These are phyloP conservation scores for Catocala nupta DNA, from an alignment of 2,888 invertebrate genomes.

Conservation along the genomic window DNA sequence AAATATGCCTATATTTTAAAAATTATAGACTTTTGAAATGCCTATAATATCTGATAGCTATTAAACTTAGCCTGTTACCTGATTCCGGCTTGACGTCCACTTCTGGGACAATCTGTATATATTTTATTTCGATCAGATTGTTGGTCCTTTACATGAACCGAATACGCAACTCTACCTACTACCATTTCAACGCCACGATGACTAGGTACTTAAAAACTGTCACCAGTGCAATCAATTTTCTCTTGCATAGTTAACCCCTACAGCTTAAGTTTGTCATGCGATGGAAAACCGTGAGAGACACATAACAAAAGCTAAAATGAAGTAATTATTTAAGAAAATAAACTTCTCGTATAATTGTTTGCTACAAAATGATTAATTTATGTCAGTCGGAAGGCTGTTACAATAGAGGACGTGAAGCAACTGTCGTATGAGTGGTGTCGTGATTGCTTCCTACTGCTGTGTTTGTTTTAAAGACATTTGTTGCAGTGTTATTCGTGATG, in stretches of 20 bases:
- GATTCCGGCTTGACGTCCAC: no score
- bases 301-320: constrained; percentile 1
- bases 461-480: neutral
- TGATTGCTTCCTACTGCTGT: constrained; percentile 4
- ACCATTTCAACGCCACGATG: no score
- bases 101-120: no score
- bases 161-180: no score
- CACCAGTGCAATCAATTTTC: neutral
- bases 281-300: constrained; percentile 6
- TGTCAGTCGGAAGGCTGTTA: constrained; percentile 2
- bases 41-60: no score
- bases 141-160: no score
- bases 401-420: constrained; percentile 5
- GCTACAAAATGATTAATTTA: constrained; percentile 8
- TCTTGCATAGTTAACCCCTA: neutral
- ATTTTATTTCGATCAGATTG: no score
- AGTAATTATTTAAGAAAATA: constrained; percentile 10
- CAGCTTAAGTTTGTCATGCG: constrained; percentile 4
- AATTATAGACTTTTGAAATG: no score
- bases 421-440: constrained; percentile 8
- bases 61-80: no score
- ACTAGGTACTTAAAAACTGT: no score
- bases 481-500: neutral
- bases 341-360: constrained; percentile 7
- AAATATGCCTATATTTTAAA: no score